Evolutionary conservation across 2,888 invertebrate species (phyloP).

Genomic region (Prosopocoilus inquinatus): DNA sequence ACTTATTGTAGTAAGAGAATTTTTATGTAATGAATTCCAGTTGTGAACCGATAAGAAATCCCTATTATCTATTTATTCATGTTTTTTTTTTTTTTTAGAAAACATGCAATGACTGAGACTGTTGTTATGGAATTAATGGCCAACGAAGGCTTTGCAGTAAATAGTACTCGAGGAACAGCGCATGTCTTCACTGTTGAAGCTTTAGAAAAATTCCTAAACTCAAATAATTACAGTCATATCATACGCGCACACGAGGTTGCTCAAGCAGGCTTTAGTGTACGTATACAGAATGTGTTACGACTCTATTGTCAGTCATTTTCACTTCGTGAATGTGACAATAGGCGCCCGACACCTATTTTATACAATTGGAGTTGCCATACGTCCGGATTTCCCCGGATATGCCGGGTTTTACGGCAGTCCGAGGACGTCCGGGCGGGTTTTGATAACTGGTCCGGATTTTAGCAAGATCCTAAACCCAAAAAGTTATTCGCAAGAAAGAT

Average conservation of each 20-base stretch:
- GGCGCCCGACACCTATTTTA: too few relatives aligned
- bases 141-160: slow-evolving; percentile 67
- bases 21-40: background rate
- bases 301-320: too few relatives aligned
- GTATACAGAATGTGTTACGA: too few relatives aligned
- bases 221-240: slow-evolving; percentile 67
- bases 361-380: too few relatives aligned
- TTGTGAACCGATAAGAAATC: slow-evolving; percentile 3
- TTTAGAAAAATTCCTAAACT: slow-evolving; percentile 63
- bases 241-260: slow-evolving; percentile 74
- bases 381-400: too few relatives aligned
- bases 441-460: too few relatives aligned
- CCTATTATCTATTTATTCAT: background rate
- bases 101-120: slow-evolving; percentile 52
- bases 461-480: too few relatives aligned
- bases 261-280: slow-evolving; percentile 68
- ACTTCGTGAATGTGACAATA: too few relatives aligned
- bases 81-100: slow-evolving; percentile 36
- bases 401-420: too few relatives aligned
- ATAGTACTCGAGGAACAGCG: slow-evolving; percentile 68
- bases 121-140: slow-evolving; percentile 54
- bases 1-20: too few relatives aligned
- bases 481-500: too few relatives aligned
- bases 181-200: slow-evolving; percentile 70
- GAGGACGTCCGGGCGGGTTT: too few relatives aligned